These are phyloP conservation scores for Eugnorisma glareosa DNA, from an alignment of 2,888 invertebrate species.

Conservation along the genomic window DNA sequence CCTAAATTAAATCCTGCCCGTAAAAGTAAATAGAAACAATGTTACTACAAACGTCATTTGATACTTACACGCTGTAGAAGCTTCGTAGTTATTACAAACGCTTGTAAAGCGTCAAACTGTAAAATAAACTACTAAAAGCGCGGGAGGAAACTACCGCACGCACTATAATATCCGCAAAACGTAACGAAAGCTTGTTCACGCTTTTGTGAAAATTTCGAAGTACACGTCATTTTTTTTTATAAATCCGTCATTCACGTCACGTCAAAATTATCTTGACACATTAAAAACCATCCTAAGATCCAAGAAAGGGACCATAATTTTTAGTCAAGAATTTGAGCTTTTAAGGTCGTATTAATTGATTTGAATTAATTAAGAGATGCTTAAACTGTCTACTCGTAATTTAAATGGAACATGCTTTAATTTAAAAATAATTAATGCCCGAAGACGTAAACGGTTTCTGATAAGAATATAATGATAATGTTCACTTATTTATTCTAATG, in stretches of 20 bases:
- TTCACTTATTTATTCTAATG: conserved; percentile 13
- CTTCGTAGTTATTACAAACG: neutral
- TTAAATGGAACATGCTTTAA: conserved; percentile 29
- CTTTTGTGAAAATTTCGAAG: neutral
- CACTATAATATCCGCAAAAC: neutral
- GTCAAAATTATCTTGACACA: conserved; percentile 6
- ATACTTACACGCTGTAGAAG: neutral
- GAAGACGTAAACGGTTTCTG: conserved; percentile 8
- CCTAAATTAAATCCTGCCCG: neutral
- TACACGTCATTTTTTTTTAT: too few relatives aligned
- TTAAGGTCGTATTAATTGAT: conserved; percentile 38
- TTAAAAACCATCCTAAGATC: neutral
- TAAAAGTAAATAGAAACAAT: neutral
- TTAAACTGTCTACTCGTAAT: conserved; percentile 19
- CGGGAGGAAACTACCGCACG: neutral
- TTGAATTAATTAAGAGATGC: conserved; percentile 33
- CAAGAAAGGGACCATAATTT: conserved; percentile 5
- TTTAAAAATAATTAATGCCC: conserved; percentile 24
- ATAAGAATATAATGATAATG: conserved; percentile 4
- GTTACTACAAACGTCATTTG: neutral
- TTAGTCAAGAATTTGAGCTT: conserved; percentile 20
- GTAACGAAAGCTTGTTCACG: too few relatives aligned
- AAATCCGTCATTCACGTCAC: neutral
- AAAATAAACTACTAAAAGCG: conserved; percentile 16
- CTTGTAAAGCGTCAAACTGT: neutral